A percentile compares a stretch with the other conserved stretches of the same genome.
phyloP scores from a whole-genome alignment of 2,113 vertebrate genomes.

The Grantiella picta region DNA sequence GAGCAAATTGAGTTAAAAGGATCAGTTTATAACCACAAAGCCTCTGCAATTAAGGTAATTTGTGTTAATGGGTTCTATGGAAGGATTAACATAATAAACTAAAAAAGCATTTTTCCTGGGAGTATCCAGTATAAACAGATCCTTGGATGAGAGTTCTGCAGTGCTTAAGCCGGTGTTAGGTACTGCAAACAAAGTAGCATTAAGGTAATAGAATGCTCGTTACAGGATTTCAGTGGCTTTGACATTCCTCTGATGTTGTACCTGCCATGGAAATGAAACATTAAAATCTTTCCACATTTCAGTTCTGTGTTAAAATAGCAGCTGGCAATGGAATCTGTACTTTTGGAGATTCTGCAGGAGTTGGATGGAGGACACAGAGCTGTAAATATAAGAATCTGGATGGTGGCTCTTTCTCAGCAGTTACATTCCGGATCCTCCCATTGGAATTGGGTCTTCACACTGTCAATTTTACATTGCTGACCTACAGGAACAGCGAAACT shows the following conservation, averaged over 20 bases:
- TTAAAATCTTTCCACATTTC: not conserved
- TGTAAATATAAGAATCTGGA: slow-evolving; percentile 25
- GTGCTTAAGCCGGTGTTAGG: not conserved
- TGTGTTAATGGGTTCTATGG: not conserved
- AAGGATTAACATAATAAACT: not conserved
- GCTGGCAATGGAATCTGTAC: slow-evolving; percentile 78
- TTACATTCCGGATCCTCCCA: slow-evolving; percentile 82
- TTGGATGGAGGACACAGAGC: not conserved
- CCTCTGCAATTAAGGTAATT: slow-evolving; percentile 55
- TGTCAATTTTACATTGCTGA: slow-evolving; percentile 81
- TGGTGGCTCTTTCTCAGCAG: slow-evolving; percentile 18
- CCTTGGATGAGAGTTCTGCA: not conserved
- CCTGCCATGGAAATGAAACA: not conserved
- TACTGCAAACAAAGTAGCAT: not conserved
- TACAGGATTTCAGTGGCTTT: not conserved
- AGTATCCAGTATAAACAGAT: not conserved
- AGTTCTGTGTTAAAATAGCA: slow-evolving; percentile 83
- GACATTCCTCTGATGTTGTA: not conserved
- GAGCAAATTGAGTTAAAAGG: slow-evolving; percentile 87
- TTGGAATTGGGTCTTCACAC: slow-evolving; percentile 82
- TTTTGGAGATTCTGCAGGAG: slow-evolving; percentile 12
- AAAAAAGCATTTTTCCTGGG: not conserved
- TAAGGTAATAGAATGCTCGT: not conserved
- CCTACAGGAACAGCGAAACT: slow-evolving; percentile 43
- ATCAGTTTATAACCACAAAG: slow-evolving; percentile 84